A percentile compares a stretch with the other conserved stretches of the same genome.
These are phyloP conservation scores for Aldabrachelys gigantea DNA, from an alignment of 2,113 vertebrate species.

Conservation along the genomic window DNA sequence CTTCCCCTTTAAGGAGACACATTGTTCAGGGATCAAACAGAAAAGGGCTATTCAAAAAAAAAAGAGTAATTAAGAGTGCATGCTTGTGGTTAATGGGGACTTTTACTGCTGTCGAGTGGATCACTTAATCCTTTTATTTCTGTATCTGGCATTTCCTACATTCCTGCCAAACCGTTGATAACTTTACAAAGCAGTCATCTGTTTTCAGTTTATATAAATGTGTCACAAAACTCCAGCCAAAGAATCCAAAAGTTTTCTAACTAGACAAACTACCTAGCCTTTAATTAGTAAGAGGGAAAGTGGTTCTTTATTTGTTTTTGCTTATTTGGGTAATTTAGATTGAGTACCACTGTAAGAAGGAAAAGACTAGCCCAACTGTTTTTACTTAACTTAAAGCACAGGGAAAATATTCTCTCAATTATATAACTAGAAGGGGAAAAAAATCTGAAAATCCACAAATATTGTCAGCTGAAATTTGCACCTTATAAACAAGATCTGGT, in stretches of 20 bases:
- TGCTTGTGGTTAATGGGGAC: conserved; percentile 62
- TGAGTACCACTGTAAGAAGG: conserved; percentile 39
- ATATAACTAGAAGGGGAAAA: conserved; percentile 30
- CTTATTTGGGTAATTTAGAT: conserved; percentile 54
- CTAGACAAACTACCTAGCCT: conserved; percentile 66
- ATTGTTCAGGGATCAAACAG: conserved; percentile 34
- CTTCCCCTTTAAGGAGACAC: conserved; percentile 50
- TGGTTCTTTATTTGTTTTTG: conserved; percentile 66
- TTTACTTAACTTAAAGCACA: conserved; percentile 58
- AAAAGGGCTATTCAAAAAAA: conserved; percentile 4
- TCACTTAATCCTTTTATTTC: conserved; percentile 74
- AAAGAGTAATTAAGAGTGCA: conserved; percentile 42
- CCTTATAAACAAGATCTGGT: conserved; percentile 64
- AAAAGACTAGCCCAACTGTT: conserved; percentile 53
- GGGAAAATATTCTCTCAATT: conserved; percentile 53
- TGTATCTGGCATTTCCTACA: conserved; percentile 63
- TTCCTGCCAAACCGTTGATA: conserved; percentile 60
- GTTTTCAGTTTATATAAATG: conserved; percentile 69
- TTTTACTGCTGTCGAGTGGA: conserved; percentile 52
- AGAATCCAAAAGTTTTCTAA: conserved; percentile 66
- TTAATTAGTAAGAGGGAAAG: conserved; percentile 73
- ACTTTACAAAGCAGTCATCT: conserved; percentile 71
- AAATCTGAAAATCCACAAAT: conserved; percentile 62
- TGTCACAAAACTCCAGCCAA: conserved; percentile 59
- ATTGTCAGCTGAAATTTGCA: conserved; percentile 58